Conservation (phyloP, 64 coral and sea anemone genomes). For the Dendrophyllia cribrosa region DNA sequence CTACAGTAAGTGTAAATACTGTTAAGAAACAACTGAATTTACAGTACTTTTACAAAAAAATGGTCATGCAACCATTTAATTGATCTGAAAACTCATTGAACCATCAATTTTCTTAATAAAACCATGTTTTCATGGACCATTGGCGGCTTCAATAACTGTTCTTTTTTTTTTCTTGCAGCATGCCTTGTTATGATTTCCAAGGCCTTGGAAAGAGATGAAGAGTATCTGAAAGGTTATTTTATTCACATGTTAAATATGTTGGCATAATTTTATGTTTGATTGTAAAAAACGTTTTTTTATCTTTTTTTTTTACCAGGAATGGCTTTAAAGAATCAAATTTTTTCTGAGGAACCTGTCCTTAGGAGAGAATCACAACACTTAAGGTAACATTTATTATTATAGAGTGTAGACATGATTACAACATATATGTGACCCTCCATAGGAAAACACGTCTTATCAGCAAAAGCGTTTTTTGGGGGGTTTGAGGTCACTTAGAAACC, state of each 20-base stretch:
- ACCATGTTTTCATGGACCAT: no score
- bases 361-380: constrained; percentile 84
- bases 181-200: constrained; percentile 89
- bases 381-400: constrained; percentile 61
- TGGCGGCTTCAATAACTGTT: neutral
- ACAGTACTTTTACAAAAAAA: no score
- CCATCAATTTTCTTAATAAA: no score
- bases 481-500: no score
- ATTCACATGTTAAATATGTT: neutral
- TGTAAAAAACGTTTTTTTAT: neutral
- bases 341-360: constrained; percentile 76
- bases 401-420: neutral
- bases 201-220: constrained; percentile 91
- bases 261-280: neutral
- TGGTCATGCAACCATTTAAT: no score
- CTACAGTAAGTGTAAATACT: constrained; percentile 62
- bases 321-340: constrained; percentile 93
- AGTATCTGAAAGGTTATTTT: constrained; percentile 88
- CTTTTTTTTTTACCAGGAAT: constrained; percentile 51
- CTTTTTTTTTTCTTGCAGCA: constrained; percentile 43
- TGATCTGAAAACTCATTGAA: no score
- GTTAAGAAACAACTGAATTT: no score
- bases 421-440: no score
- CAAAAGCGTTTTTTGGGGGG: no score
- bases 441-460: no score